Evolutionary conservation across 2,888 invertebrate species (phyloP), one percentile per base, ranked within the genome.

Genomic region (Perizoma affinitatum): DNA sequence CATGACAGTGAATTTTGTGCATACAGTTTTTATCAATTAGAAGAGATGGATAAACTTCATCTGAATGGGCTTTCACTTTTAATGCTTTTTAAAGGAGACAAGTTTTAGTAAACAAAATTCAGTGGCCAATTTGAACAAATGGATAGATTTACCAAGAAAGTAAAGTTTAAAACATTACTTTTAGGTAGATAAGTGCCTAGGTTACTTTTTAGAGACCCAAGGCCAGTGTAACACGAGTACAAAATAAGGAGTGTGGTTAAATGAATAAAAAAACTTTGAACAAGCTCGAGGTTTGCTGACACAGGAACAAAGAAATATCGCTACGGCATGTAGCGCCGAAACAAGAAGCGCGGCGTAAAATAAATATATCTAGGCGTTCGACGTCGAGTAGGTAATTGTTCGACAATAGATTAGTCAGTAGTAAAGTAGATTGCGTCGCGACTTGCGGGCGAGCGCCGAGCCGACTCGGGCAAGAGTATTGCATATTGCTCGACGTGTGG

Each of bases 381-480:
- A 65, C 72, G 73, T 78, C 78, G 76, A 63, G 70, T 73, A 71
- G 79, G 78, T 82, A 80, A 82, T 86, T 82, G 81, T 86, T 85
- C 72, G 72, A 75, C 77, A 79, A 76, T 83, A 83, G 81, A 87
- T 86, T 85, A 84, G 82, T 81, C 77, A 78, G 83, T 82, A 84
- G 83, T 86, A 84, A 86, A 84, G 82, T 84, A 83, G 83, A 88
- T 86, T 84, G 22, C 22, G 22, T 22, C 22, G 22, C 22, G 22
- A 22, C 22, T 22, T 22, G 84, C 79, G 77, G 82, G 75, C 79
- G 79, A 78, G 78, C 72, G 67, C 68, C 65, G 70, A 69, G 69
- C 72, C 65, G 69, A 67, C 67, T 74, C 72, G 71, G 63, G 70
- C 84, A 48, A 65, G 58, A 68, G 56, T 64, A 59, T 54, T 11